Evolutionary conservation across 2,113 vertebrate species (phyloP).

Genomic region (Neolamprologus falcicula): DNA sequence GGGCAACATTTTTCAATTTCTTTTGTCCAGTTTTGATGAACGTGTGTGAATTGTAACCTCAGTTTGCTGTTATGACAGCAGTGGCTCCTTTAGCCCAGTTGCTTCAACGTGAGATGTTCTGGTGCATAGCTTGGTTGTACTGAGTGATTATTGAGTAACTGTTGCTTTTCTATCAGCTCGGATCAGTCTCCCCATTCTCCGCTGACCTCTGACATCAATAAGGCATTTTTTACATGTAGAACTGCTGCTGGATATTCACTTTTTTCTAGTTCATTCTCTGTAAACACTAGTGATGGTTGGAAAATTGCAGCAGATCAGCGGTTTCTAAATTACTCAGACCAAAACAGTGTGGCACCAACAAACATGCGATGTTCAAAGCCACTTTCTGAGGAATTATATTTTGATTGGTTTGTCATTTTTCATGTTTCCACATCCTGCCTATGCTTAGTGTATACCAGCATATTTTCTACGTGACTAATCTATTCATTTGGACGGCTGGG

Average conservation of each 20-base stretch:
- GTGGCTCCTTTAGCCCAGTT: neutral
- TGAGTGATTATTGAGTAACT: neutral
- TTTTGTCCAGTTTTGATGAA: neutral
- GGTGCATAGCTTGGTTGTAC: neutral
- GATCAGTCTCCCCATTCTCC: neutral
- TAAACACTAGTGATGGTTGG: neutral
- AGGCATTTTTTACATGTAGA: neutral
- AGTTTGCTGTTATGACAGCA: neutral
- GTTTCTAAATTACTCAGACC: neutral
- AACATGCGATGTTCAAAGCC: neutral
- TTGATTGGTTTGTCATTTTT: neutral
- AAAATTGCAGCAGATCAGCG: neutral
- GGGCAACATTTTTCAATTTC: neutral
- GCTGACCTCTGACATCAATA: neutral
- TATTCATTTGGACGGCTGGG: slow-evolving; percentile 15
- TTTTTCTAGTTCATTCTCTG: neutral
- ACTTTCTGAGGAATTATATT: neutral
- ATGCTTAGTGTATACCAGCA: neutral
- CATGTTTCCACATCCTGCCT: neutral
- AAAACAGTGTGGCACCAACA: neutral
- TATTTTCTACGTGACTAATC: neutral
- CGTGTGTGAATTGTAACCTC: neutral
- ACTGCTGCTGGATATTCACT: neutral
- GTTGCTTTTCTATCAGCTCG: neutral
- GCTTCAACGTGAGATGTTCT: neutral